phyloP scores from a whole-genome alignment of 2,797 vertebrate genomes.

The Fringilla coelebs region DNA sequence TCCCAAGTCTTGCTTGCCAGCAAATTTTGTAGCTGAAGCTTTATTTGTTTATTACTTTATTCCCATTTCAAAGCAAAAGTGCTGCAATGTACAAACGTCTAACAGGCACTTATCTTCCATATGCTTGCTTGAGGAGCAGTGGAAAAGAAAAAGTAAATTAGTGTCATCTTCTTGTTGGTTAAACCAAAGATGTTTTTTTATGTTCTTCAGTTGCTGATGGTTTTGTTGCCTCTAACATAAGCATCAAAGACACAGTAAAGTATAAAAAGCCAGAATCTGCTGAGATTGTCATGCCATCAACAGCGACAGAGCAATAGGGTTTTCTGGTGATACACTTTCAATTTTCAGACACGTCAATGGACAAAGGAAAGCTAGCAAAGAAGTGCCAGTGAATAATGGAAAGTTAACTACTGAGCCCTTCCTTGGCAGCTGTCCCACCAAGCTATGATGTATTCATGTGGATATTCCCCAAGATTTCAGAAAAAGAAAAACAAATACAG shows the following conservation, averaged over 20 bases:
- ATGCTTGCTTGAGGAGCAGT: background rate
- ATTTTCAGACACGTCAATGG: background rate
- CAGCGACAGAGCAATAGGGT: background rate
- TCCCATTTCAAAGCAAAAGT: background rate
- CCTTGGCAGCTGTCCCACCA: conserved; percentile 55
- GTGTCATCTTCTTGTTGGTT: background rate
- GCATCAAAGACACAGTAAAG: background rate
- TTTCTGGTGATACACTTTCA: background rate
- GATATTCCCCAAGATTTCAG: background rate
- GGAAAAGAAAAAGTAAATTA: conserved; percentile 32
- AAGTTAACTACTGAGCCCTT: background rate
- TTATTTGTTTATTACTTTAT: background rate
- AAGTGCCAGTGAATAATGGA: background rate
- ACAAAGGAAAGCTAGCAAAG: background rate
- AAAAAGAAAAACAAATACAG: background rate
- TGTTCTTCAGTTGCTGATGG: background rate
- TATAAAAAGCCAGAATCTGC: background rate
- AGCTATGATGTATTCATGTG: background rate
- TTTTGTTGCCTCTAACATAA: background rate
- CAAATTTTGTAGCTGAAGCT: background rate
- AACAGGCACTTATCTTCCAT: background rate
- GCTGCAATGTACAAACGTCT: background rate
- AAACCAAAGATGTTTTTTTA: background rate
- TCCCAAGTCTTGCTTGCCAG: background rate
- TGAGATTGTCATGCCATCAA: background rate